Conservation (phyloP, 1,140 invertebrate genomes). For the Caerostris darwini region DNA sequence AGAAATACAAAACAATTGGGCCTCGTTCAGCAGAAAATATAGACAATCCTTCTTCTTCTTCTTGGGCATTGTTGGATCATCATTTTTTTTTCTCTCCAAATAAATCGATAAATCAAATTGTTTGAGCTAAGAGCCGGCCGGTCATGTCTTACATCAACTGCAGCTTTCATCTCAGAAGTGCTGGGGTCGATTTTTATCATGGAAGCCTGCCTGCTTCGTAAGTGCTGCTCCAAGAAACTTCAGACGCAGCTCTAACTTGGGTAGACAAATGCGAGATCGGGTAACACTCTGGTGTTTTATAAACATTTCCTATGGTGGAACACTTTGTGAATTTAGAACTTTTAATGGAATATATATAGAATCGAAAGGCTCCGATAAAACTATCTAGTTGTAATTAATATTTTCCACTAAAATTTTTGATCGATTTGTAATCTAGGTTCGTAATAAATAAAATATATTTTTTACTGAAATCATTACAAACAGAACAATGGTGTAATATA, state of each 20-base stretch:
- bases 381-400: too few species aligned
- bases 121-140: constrained; percentile 22
- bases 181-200: neutral
- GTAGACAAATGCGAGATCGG: neutral
- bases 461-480: too few species aligned
- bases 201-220: too few species aligned
- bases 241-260: neutral
- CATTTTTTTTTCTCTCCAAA: constrained; percentile 34
- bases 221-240: neutral
- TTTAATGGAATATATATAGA: too few species aligned
- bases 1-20: constrained; percentile 35
- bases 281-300: neutral
- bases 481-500: too few species aligned
- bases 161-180: neutral
- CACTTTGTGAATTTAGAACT: too few species aligned
- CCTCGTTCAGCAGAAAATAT: constrained; percentile 7
- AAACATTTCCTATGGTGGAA: too few species aligned
- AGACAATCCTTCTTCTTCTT: neutral
- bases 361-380: too few species aligned
- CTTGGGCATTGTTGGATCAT: constrained; percentile 6
- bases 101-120: constrained; percentile 31
- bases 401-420: too few species aligned
- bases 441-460: too few species aligned
- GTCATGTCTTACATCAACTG: neutral
- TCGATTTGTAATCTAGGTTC: too few species aligned